Percentiles rank a stretch among this genome's conserved stretches.
Evolutionary conservation across 2,888 invertebrate species (phyloP).

Genomic region (Cotesia congregata): DNA sequence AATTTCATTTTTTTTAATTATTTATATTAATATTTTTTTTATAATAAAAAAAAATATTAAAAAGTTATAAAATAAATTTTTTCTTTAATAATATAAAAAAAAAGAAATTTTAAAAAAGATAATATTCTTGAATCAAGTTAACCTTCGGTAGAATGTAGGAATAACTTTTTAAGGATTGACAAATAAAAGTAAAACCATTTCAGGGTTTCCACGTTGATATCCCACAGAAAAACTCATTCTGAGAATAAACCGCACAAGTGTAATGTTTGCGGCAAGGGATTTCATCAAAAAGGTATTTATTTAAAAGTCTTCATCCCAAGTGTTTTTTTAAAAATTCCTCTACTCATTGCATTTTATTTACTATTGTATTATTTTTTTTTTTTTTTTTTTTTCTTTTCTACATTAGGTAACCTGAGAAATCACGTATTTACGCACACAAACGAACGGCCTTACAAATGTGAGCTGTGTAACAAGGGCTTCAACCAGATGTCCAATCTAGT

Average conservation of each 20-base stretch:
- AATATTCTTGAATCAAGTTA: constrained; percentile 12
- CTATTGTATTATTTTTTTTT: constrained; percentile 19
- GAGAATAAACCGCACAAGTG: constrained; percentile 82
- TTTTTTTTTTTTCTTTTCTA: constrained; percentile 4
- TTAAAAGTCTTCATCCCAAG: background rate
- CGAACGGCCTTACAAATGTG: constrained; percentile 83
- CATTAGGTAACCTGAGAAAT: constrained; percentile 80
- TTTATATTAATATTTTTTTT: no score
- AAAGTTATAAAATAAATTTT: no score
- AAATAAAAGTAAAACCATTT: constrained; percentile 34
- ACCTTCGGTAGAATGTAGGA: constrained; percentile 5
- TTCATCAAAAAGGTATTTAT: constrained; percentile 83
- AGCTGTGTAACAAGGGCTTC: constrained; percentile 81
- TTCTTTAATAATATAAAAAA: no score
- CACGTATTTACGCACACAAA: constrained; percentile 85
- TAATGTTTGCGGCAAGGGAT: constrained; percentile 82
- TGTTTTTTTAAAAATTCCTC: constrained; percentile 6
- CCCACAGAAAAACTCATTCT: constrained; percentile 84
- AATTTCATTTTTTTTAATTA: no score
- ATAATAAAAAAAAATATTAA: no score
- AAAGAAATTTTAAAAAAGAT: constrained; percentile 7
- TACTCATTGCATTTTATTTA: constrained; percentile 15
- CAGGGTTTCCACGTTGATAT: constrained; percentile 83
- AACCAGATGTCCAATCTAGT: constrained; percentile 87
- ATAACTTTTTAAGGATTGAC: constrained; percentile 20